Evolutionary conservation across 2,113 vertebrate genomes (phyloP), one percentile per base, ranked within the genome.

Genomic region (Callopanchax toddi): DNA sequence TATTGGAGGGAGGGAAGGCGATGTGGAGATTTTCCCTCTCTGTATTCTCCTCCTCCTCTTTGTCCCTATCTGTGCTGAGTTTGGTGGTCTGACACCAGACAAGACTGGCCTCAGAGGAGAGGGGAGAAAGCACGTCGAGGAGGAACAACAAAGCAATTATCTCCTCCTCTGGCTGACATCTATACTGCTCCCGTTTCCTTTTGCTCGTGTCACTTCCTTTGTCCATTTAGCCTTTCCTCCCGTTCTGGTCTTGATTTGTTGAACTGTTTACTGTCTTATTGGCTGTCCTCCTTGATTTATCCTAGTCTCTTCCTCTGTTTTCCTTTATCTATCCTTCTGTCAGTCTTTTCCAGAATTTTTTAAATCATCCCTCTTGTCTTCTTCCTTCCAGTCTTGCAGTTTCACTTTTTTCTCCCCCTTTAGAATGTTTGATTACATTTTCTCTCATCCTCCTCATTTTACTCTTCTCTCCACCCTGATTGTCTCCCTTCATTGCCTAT

Each of bases 121-220:
- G 32, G 53, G 39, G 13, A 25, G 29, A 68, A 36, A 54, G 32
- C n/a, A 21, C 71, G 51, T 62, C 11, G 17, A 65, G 52, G 34
- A 66, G 60, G 23, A 78, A 79, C 67, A 85, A 78, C 81, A 87
- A 77, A 71, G 65, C 75, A 78, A 85, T 87, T 83, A 87, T 83
- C 83, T 82, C 64, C 58, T 77, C 67, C 42, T 54, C 65, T 44
- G 45, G 49, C 70, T 85, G 71, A 84, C 83, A 77, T 77, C 70
- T 78, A 64, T 37, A 36, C 81, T 55, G 67, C 48, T 59, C 64
- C 60, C n/a, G 22, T 74, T 80, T 73, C 66, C 56, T 60, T 29
- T 65, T 65, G 26, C 11, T 12, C 68, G 29, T 60, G 63, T 85
- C 77, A 67, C 59, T 69, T 78, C 63, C 67, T 76, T 48, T 53